Base-by-base conservation (phyloP, 2,113 vertebrate species). In the Pelecanus crispus region DNA sequence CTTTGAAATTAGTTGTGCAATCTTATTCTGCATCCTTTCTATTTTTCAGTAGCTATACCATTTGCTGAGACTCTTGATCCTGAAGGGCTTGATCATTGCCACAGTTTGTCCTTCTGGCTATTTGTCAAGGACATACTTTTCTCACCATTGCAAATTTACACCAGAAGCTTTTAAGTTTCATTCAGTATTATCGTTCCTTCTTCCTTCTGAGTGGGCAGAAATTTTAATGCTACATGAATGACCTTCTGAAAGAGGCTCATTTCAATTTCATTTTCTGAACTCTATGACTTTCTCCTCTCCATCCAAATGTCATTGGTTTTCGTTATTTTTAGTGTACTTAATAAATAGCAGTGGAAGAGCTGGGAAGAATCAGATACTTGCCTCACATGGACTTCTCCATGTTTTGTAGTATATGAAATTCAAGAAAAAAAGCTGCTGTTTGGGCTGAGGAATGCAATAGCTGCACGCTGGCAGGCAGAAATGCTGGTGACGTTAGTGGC, bases 261-360 rank as follows among this genome's bases (percentile, higher is more conserved):
- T 94, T 92, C 19, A 52, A 49, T 82, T 93, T 73, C 10, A 66
- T 88, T 92, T 90, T 88, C 88, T 88, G 75, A 83, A 56, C 67
- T 75, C 61, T 61, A 11, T 56, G 49, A 79, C 88, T 92, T 92
- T 92, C 58, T 92, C 38, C 26, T 21, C 36, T 88, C 36, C 53
- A 65, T 80, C 68, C 63, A 73, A 94, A 63, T 81, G 62, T 70
- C 83, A 78, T 83, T 62, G 58, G 42, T 75, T 95, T 95, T 88
- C 80, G 78, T 88, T 95, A 91, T 42, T 75, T 96, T 86, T 70
- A 88, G 86, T 70, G 72, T 66, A 81, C 81, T 86, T 89, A 92
- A 74, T 74, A 95, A 95, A 92, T 67, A 92, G 55, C 63, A 91
- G 29, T 45, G 17, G 22, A 86, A 83, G 63, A 62, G 32, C 59